phyloP scores from a whole-genome alignment of 2,797 vertebrate species.

The Eulemur mongoz region DNA sequence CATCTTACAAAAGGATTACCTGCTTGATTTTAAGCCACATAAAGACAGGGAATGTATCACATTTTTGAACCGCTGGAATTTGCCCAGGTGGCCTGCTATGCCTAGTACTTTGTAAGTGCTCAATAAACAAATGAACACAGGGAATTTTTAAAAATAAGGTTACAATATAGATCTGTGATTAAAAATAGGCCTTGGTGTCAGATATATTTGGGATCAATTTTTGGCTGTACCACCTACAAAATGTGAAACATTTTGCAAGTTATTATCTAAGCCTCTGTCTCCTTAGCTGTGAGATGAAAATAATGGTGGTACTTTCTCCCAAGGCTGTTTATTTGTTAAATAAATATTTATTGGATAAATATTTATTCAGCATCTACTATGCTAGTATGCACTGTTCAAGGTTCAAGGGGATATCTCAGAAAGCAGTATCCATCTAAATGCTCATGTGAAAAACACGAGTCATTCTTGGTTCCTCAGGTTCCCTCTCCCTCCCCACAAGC shows the following conservation, averaged over 20 bases:
- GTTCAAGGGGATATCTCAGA: background rate
- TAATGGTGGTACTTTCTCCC: background rate
- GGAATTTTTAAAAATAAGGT: background rate
- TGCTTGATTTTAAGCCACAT: background rate
- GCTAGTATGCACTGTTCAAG: background rate
- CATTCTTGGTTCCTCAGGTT: background rate
- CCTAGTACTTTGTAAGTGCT: background rate
- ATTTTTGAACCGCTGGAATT: background rate
- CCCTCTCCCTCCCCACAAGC: background rate
- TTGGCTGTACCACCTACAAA: background rate
- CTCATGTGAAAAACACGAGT: background rate
- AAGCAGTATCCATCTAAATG: background rate
- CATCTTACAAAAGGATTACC: background rate
- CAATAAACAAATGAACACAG: background rate
- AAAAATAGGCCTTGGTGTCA: background rate
- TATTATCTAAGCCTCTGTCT: background rate
- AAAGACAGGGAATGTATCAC: background rate
- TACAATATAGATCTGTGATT: background rate
- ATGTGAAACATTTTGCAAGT: background rate
- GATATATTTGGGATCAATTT: background rate
- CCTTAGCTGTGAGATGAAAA: background rate
- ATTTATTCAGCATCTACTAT: background rate
- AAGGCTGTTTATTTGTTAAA: background rate
- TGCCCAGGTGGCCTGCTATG: background rate
- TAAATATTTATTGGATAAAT: background rate